Evolutionary conservation across 2,797 vertebrate species (phyloP).

Genomic region (Alca torda): DNA sequence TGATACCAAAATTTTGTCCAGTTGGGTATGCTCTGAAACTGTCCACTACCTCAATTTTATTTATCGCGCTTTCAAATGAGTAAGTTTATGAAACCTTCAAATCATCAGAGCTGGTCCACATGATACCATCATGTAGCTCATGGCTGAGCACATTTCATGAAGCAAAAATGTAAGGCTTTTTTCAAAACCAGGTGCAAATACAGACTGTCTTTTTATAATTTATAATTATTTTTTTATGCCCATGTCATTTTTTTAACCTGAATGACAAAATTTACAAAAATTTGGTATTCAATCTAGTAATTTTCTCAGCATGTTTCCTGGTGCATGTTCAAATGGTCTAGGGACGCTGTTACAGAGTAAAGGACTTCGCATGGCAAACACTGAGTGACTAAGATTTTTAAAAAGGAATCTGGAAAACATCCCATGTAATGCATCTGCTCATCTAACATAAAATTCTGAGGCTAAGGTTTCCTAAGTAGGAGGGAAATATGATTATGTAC

Average conservation of each 20-base stretch:
- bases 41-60: neutral
- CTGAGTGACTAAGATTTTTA: constrained; percentile 30
- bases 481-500: constrained; percentile 48
- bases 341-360: neutral
- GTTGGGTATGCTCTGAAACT: neutral
- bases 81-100: neutral
- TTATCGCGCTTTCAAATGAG: neutral
- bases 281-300: neutral
- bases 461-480: constrained; percentile 53
- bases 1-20: neutral
- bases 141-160: neutral
- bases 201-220: neutral
- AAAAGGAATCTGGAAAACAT: constrained; percentile 56
- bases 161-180: neutral
- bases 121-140: neutral
- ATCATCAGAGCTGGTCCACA: neutral
- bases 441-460: constrained; percentile 36
- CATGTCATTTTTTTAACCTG: neutral
- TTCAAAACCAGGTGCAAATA: neutral
- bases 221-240: neutral
- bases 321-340: neutral
- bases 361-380: neutral
- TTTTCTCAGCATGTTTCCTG: neutral
- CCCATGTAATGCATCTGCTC: constrained; percentile 61
- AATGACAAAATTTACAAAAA: neutral